Percentiles rank a stretch among this genome's conserved stretches.
Conservation (phyloP, 2,113 vertebrate genomes). For the Anoplopoma fimbria region DNA sequence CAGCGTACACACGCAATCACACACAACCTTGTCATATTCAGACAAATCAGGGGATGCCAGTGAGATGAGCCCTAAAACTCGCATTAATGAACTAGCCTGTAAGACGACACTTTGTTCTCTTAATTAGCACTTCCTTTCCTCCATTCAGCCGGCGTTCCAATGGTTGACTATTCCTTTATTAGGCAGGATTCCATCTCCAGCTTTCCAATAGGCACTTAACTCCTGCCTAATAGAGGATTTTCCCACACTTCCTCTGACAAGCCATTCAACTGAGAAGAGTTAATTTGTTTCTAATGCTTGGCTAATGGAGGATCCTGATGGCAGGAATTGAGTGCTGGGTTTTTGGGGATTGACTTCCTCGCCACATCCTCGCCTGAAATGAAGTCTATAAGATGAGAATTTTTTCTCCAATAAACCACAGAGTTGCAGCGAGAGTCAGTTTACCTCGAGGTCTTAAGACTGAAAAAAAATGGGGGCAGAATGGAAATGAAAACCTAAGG, state of each 20-base stretch:
- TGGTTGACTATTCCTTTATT: conserved; percentile 86
- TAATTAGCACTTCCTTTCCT: conserved; percentile 82
- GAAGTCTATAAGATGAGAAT: conserved; percentile 63
- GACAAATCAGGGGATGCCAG: conserved; percentile 50
- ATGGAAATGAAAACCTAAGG: conserved; percentile 50
- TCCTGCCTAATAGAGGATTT: conserved; percentile 85
- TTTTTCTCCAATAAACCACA: conserved; percentile 34
- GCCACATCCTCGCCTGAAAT: conserved; percentile 65
- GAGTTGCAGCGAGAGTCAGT: conserved; percentile 44
- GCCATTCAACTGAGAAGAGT: conserved; percentile 82
- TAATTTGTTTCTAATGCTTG: conserved; percentile 87
- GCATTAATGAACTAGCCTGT: conserved; percentile 72
- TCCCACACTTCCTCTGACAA: conserved; percentile 84
- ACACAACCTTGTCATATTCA: conserved; percentile 55
- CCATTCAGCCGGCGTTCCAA: conserved; percentile 81
- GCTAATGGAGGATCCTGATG: conserved; percentile 83
- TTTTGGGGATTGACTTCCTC: conserved; percentile 76
- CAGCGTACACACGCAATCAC: conserved; percentile 41
- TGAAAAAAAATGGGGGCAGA: neutral
- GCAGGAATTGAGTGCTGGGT: conserved; percentile 76
- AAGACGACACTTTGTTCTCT: conserved; percentile 84
- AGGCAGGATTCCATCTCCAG: conserved; percentile 83
- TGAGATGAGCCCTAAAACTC: conserved; percentile 71
- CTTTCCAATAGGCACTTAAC: conserved; percentile 85
- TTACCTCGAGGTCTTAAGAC: conserved; percentile 42